Conservation (phyloP, 2,888 invertebrate species). For the Lissonota sp. region DNA sequence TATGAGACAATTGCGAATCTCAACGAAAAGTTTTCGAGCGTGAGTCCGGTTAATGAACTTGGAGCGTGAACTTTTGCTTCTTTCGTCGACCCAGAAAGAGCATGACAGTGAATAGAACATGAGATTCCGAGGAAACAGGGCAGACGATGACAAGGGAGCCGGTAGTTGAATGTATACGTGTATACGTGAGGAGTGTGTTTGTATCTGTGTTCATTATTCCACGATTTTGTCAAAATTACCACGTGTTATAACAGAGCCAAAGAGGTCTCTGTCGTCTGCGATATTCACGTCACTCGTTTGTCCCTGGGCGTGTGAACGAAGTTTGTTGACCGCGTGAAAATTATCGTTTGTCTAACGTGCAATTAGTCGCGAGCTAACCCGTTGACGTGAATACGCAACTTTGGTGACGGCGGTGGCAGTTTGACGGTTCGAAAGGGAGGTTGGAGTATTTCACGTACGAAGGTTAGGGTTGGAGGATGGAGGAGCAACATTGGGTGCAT, state of each 20-base stretch:
- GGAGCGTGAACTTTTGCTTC: conserved; percentile 14
- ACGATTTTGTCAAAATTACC: no score
- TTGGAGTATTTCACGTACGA: conserved; percentile 23
- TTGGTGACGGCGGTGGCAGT: conserved; percentile 38
- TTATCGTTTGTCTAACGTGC: conserved; percentile 66
- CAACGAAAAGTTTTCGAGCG: conserved; percentile 20
- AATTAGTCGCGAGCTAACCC: conserved; percentile 69
- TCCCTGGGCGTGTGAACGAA: background rate
- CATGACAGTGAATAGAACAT: no score
- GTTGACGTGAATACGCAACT: conserved; percentile 70
- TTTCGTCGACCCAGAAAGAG: no score
- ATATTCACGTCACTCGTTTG: no score
- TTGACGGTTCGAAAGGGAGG: conserved; percentile 54
- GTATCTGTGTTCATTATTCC: no score
- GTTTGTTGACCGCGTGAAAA: background rate
- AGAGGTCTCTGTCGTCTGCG: no score
- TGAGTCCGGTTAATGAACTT: conserved; percentile 33
- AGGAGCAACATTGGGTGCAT: conserved; percentile 1
- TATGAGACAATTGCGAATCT: conserved; percentile 12
- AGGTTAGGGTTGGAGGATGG: conserved; percentile 35
- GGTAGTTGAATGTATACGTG: no score
- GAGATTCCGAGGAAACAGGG: no score
- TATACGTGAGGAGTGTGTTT: no score
- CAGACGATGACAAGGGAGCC: no score
- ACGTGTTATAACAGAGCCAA: no score